Evolutionary conservation across 2,113 vertebrate genomes (phyloP).

Genomic region (Bubo blakistoni): DNA sequence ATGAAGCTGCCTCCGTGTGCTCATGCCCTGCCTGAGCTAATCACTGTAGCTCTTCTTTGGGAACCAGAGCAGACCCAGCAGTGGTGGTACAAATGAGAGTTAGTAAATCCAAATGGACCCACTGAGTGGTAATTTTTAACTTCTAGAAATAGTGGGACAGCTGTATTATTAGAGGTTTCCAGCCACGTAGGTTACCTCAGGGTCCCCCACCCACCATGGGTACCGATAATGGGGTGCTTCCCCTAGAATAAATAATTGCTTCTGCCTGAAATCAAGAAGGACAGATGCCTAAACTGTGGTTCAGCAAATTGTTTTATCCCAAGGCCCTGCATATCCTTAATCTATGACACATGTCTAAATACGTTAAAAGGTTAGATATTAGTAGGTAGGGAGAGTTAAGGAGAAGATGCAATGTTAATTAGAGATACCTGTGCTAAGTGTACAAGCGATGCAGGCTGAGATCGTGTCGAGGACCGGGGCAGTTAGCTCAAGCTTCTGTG

Average conservation of each 20-base stretch:
- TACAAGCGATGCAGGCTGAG: fast-evolving
- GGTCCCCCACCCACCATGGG: background rate
- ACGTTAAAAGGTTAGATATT: fast-evolving
- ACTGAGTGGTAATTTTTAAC: background rate
- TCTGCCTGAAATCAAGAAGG: background rate
- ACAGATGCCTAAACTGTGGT: background rate
- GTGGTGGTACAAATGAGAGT: background rate
- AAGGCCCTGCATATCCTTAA: background rate
- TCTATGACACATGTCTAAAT: background rate
- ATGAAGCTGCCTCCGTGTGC: background rate
- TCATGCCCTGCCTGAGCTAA: background rate
- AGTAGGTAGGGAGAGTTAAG: background rate
- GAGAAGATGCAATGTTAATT: background rate
- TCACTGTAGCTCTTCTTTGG: background rate
- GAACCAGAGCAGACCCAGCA: background rate
- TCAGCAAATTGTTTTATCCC: background rate
- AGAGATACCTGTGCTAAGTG: background rate
- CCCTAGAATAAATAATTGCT: background rate
- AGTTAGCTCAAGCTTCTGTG: background rate
- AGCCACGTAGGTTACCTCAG: background rate
- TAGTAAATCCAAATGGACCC: background rate
- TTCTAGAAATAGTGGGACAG: background rate
- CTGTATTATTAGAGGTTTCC: background rate
- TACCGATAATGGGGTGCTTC: background rate
- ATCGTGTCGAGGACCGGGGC: background rate